Evolutionary conservation across 2,113 vertebrate genomes (phyloP).

Genomic region (Myrmecobius fasciatus): DNA sequence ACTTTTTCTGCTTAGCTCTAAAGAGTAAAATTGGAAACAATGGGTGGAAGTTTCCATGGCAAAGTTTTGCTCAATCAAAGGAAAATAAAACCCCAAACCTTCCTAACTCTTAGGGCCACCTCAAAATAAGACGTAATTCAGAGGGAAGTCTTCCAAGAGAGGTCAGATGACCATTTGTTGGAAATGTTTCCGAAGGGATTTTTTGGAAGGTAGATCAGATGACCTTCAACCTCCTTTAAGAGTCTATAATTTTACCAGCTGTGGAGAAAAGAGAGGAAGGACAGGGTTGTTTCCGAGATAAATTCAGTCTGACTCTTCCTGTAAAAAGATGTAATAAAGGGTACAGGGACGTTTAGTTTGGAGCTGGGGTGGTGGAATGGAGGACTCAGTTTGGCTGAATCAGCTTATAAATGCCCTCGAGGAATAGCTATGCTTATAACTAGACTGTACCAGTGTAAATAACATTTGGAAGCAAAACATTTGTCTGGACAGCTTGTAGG

Average conservation of each 20-base stretch:
- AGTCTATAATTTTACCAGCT: background rate
- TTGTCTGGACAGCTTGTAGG: background rate
- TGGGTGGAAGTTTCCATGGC: background rate
- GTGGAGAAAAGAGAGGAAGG: background rate
- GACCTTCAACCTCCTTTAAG: background rate
- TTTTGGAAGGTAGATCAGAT: background rate
- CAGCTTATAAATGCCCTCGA: background rate
- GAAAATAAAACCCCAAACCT: background rate
- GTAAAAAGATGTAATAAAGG: background rate
- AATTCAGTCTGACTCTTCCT: background rate
- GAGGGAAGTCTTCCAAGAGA: background rate
- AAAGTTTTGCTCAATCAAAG: background rate
- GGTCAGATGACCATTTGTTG: background rate
- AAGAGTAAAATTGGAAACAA: background rate
- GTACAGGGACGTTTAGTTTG: background rate
- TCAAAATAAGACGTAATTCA: background rate
- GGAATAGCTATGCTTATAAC: background rate
- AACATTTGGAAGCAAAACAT: background rate
- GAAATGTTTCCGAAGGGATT: background rate
- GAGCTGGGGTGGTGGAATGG: background rate
- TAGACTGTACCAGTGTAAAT: background rate
- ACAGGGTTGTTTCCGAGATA: constrained; percentile 1
- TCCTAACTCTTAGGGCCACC: background rate
- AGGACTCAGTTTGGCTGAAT: background rate
- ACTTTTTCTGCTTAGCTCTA: background rate